phyloP scores from a whole-genome alignment of 92 coral and sea anemone genomes.

The Galaxea fascicularis region DNA sequence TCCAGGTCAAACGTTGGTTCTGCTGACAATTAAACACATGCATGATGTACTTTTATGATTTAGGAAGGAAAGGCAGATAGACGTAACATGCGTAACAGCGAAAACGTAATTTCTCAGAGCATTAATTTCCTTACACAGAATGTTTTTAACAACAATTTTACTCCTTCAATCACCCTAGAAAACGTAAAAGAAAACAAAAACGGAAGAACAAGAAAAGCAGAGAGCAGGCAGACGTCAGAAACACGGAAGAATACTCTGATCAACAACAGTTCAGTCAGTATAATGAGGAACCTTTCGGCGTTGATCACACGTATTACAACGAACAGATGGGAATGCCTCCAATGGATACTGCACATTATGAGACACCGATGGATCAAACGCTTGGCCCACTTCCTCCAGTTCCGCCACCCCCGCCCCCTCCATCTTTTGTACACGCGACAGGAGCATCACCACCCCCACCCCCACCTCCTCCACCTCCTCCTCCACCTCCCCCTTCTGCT shows the following conservation, averaged over 20 bases:
- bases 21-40: no score
- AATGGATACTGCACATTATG: background rate
- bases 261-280: no score
- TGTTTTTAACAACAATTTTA: no score
- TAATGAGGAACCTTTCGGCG: background rate
- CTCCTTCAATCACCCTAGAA: background rate
- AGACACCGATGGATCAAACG: background rate
- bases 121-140: no score
- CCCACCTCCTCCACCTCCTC: background rate
- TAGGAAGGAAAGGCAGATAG: no score
- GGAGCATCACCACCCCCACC: background rate
- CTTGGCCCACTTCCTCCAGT: background rate
- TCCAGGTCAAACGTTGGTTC: no score
- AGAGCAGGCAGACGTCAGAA: background rate
- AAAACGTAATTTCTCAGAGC: no score
- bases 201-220: background rate
- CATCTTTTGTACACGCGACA: background rate
- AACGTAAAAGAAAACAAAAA: background rate
- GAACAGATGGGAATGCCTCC: background rate
- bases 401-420: background rate
- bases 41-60: no score
- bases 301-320: background rate
- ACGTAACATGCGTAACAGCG: no score
- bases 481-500: constrained; percentile 6
- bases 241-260: background rate